Conservation (phyloP, 2,797 vertebrate species). For the Tokudaia tokunoshimensis region DNA sequence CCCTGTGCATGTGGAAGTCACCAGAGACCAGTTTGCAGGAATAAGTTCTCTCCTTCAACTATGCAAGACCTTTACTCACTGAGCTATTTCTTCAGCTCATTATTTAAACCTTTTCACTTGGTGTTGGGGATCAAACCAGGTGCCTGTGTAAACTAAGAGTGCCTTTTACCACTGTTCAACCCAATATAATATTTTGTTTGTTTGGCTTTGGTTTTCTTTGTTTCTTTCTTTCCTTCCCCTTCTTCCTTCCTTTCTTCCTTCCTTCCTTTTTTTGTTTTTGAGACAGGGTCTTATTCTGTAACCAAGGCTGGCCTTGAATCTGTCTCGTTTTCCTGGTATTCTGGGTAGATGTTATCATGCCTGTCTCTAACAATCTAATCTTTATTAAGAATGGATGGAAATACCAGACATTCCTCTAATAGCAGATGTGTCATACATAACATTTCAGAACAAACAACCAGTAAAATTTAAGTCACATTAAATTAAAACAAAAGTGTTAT, state of each 20-base stretch:
- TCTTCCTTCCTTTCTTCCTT: too few species aligned
- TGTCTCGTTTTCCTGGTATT: background rate
- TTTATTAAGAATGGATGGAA: slow-evolving; percentile 50
- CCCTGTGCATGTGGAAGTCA: background rate
- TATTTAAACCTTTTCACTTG: background rate
- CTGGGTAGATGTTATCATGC: background rate
- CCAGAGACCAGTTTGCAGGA: background rate
- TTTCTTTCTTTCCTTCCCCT: background rate
- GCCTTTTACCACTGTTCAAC: background rate
- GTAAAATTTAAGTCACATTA: slow-evolving; percentile 56
- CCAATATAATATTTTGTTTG: background rate
- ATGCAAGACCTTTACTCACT: background rate
- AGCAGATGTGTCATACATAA: slow-evolving; percentile 25
- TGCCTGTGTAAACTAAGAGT: background rate
- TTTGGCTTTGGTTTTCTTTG: background rate
- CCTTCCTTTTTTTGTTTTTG: background rate
- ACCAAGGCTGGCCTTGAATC: background rate
- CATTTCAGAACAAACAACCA: slow-evolving; percentile 46
- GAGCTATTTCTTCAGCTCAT: background rate
- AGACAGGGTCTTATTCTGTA: background rate
- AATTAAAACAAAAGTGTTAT: slow-evolving; percentile 61
- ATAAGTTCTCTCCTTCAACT: background rate
- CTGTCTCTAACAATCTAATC: background rate
- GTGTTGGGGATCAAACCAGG: background rate
- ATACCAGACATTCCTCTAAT: slow-evolving; percentile 55